A percentile compares a stretch with the other conserved stretches of the same genome.
These are phyloP conservation scores for Cervus canadensis DNA, from an alignment of 2,113 vertebrate species.

Conservation along the genomic window DNA sequence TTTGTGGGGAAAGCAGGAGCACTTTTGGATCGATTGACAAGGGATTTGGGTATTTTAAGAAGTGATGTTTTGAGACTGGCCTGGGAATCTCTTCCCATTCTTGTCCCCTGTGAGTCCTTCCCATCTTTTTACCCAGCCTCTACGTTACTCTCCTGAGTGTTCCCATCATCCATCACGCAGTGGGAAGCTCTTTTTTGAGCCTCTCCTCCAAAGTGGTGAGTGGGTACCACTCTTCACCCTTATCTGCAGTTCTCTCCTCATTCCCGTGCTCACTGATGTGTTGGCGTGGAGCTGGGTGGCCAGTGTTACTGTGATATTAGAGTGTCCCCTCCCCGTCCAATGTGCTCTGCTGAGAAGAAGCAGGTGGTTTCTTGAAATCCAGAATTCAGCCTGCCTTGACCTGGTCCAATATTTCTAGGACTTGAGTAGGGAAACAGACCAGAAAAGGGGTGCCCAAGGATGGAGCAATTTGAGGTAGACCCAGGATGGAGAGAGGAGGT, in stretches of 20 bases:
- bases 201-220: neutral
- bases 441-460: neutral
- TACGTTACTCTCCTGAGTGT: neutral
- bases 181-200: neutral
- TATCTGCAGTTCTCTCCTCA: neutral
- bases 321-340: neutral
- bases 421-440: neutral
- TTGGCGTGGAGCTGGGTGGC: neutral
- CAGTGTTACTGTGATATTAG: neutral
- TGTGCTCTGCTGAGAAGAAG: neutral
- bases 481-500: neutral
- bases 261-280: neutral
- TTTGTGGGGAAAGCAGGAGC: neutral
- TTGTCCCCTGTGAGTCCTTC: neutral
- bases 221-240: neutral
- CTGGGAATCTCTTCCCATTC: neutral
- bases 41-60: neutral
- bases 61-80: neutral
- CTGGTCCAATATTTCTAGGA: neutral
- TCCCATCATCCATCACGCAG: neutral
- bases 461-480: neutral
- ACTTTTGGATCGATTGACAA: neutral
- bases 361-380: neutral
- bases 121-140: neutral
- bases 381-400: neutral